Percentiles rank a stretch among this genome's conserved stretches.
Conservation (phyloP, 2,113 vertebrate genomes). For the Chinchilla lanigera region DNA sequence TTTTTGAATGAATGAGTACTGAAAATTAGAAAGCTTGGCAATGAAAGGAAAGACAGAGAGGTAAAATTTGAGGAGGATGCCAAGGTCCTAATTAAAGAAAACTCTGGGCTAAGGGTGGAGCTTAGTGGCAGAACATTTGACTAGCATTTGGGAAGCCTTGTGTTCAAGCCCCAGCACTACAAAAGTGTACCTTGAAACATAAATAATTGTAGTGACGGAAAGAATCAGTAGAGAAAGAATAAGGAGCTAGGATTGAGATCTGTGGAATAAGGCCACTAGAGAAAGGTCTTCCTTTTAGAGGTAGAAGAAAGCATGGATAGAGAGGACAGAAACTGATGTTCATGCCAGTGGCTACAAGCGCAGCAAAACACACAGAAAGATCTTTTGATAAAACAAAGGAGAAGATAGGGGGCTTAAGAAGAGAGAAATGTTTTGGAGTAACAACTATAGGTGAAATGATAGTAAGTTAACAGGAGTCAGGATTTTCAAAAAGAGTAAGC, state of each 20-base stretch:
- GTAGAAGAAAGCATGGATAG: not conserved
- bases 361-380: not conserved
- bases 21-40: slow-evolving; percentile 52
- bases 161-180: not conserved
- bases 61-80: slow-evolving; percentile 23
- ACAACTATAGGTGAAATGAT: not conserved
- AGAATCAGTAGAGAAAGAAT: slow-evolving; percentile 6
- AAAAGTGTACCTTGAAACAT: not conserved
- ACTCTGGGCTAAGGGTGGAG: not conserved
- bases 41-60: not conserved
- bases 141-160: not conserved
- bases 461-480: not conserved
- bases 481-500: not conserved
- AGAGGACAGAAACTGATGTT: not conserved
- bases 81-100: slow-evolving; percentile 12
- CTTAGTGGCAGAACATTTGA: not conserved
- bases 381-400: not conserved
- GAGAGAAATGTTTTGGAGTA: slow-evolving; percentile 42
- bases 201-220: not conserved
- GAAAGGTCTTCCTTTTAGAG: slow-evolving; percentile 32
- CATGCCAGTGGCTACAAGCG: not conserved
- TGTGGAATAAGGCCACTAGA: not conserved
- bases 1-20: not conserved
- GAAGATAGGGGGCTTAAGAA: not conserved
- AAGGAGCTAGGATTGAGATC: slow-evolving; percentile 11